A percentile compares a stretch with the other conserved stretches of the same genome.
Conservation (phyloP, 2,113 vertebrate genomes). For the Marmota monax region DNA sequence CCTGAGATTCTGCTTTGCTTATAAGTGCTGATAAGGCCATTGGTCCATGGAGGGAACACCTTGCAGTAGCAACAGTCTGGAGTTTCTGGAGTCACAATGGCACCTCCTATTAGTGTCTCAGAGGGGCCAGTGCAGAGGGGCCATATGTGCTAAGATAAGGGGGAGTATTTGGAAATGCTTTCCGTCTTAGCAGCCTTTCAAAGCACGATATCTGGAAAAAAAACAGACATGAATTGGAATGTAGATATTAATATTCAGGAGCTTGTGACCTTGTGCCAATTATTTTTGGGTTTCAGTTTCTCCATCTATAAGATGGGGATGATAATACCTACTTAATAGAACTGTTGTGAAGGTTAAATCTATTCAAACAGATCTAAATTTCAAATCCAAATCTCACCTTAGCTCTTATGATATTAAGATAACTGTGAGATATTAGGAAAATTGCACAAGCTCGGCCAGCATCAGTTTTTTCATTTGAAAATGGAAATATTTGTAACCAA, state of each 20-base stretch:
- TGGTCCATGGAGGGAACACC: neutral
- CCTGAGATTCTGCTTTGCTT: neutral
- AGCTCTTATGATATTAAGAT: neutral
- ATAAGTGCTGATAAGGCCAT: no score
- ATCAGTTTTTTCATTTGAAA: constrained; percentile 4
- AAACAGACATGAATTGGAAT: neutral
- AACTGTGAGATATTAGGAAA: neutral
- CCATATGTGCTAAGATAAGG: neutral
- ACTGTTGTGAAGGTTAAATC: neutral
- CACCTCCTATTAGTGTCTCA: neutral
- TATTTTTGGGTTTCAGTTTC: neutral
- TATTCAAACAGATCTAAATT: neutral
- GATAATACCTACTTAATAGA: neutral
- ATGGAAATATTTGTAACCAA: neutral
- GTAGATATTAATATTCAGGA: neutral
- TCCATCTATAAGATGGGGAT: neutral
- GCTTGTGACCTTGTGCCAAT: neutral
- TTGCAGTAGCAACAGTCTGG: neutral
- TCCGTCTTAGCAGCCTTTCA: neutral
- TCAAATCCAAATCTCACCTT: neutral
- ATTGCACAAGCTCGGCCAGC: neutral
- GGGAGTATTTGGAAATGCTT: neutral
- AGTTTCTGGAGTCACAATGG: neutral
- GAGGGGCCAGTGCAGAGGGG: neutral
- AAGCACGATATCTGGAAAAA: neutral